Evolutionary conservation across 2,113 vertebrate species (phyloP).

Genomic region (Apaloderma vittatum): DNA sequence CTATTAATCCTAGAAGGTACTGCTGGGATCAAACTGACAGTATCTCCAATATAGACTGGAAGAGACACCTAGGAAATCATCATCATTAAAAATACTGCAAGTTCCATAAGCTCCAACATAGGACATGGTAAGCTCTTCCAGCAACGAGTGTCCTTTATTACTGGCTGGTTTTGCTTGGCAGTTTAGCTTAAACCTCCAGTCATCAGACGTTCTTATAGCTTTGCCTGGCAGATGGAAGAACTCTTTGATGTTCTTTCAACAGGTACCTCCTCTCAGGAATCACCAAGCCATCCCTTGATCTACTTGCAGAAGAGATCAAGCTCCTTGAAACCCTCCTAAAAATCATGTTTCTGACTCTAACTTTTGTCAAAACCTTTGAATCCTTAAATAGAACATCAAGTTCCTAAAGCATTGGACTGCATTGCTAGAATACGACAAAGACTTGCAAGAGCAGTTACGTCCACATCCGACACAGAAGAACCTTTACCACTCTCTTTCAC

Average conservation of each 20-base stretch:
- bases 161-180: neutral
- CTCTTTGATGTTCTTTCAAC: neutral
- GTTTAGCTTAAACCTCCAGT: neutral
- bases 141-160: neutral
- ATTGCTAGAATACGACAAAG: neutral
- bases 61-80: neutral
- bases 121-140: neutral
- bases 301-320: neutral
- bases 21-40: neutral
- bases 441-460: neutral
- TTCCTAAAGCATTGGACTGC: neutral
- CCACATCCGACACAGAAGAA: neutral
- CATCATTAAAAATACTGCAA: neutral
- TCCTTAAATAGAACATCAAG: neutral
- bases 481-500: neutral
- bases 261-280: neutral
- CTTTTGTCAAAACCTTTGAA: neutral
- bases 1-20: neutral
- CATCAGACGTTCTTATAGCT: neutral
- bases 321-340: neutral
- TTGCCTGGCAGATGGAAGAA: neutral
- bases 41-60: rapidly evolving
- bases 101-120: neutral
- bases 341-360: neutral
- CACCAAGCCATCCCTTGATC: neutral